Percentiles rank a stretch among this genome's conserved stretches.
phyloP scores from a whole-genome alignment of 2,113 vertebrate genomes.

The Sebastes schlegelii region DNA sequence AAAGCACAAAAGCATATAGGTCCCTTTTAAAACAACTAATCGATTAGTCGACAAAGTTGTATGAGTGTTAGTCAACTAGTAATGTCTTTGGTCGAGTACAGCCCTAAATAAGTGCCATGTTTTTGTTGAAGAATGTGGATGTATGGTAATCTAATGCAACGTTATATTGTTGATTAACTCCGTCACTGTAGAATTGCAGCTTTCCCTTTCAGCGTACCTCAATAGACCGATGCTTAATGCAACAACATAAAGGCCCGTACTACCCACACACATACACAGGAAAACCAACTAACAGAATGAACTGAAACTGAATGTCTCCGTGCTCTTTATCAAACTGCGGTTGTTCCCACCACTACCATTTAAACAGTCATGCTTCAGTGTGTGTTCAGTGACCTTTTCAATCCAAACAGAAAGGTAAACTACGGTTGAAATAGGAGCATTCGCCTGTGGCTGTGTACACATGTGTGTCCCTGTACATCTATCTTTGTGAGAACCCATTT shows the following conservation, averaged over 20 bases:
- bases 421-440: not conserved
- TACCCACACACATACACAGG: not conserved
- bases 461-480: not conserved
- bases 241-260: not conserved
- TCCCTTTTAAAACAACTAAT: too few relatives aligned
- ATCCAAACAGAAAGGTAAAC: slow-evolving; percentile 35
- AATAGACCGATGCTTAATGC: not conserved
- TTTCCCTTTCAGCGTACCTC: slow-evolving; percentile 12
- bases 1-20: too few relatives aligned
- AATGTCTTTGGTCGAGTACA: too few relatives aligned
- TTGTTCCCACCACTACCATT: slow-evolving; percentile 1
- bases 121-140: not conserved
- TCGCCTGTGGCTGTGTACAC: slow-evolving; percentile 18
- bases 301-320: not conserved
- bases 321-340: slow-evolving; percentile 15
- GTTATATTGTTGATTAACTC: not conserved
- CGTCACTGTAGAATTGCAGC: slow-evolving; percentile 3
- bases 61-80: too few relatives aligned
- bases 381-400: slow-evolving; percentile 63
- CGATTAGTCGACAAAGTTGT: too few relatives aligned
- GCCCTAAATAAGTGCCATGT: not conserved
- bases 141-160: not conserved
- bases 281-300: not conserved
- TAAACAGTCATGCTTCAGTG: slow-evolving; percentile 21
- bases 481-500: not conserved